Conservation (phyloP, 2,888 invertebrate species). For the Acanthosepion lycidas region DNA sequence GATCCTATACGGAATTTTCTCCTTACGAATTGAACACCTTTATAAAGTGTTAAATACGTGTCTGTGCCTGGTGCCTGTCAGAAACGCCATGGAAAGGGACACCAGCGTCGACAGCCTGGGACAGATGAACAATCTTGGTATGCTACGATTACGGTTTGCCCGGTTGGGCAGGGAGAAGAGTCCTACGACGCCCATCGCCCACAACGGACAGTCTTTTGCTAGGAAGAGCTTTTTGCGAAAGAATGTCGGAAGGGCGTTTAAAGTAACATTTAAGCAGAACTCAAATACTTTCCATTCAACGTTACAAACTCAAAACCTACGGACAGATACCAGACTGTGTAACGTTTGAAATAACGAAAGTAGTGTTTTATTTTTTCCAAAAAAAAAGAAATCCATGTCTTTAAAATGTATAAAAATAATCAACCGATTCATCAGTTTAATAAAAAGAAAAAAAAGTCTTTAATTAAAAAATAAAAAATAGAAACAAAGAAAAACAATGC, state of each 20-base stretch:
- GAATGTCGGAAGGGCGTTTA: not conserved
- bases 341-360: not conserved
- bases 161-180: not conserved
- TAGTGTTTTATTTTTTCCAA: not conserved
- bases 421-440: no score
- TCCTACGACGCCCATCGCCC: not conserved
- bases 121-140: conserved; percentile 5
- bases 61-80: conserved; percentile 37
- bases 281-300: not conserved
- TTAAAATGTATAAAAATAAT: no score
- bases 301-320: not conserved
- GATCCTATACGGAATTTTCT: conserved; percentile 75
- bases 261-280: not conserved
- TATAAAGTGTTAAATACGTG: conserved; percentile 49
- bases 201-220: not conserved
- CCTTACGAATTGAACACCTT: conserved; percentile 55
- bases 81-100: conserved; percentile 46
- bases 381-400: no score
- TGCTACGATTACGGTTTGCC: not conserved
- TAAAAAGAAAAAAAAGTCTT: not conserved
- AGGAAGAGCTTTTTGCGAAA: not conserved
- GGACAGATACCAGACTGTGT: not conserved
- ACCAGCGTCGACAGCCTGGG: conserved; percentile 40
- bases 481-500: not conserved
- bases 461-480: not conserved